Base-by-base conservation (phyloP, 2,888 invertebrate species). In the Synergus itoensis region DNA sequence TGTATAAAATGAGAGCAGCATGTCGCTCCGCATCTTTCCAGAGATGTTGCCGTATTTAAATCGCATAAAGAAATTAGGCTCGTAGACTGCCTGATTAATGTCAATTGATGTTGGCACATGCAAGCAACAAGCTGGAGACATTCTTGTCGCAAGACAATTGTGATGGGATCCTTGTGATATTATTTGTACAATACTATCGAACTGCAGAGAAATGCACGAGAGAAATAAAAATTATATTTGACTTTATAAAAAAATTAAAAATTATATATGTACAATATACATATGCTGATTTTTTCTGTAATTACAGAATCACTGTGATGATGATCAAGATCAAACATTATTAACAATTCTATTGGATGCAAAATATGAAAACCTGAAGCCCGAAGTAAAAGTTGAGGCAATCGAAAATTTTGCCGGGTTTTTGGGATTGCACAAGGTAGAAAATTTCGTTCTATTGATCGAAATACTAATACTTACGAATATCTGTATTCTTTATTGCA, bases 371-470 rank as follows among this genome's bases (percentile, higher is more conserved):
- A 93, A 93, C 81, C 94, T 97, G 87, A 93, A 94, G 84, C 94
- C 96, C 45, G 93, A 93, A 79, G 94, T 95, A 82, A 94, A 95
- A 89, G 94, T 96, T 85, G 93, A 94, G 41, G 95, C 95, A 79
- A 93, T 96, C 81, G 95, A 95, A 93, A 95, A 95, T 87, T 93
- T 96, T 63, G 95, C 96, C n/a, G 94, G 94, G 88, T 96, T 95
- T 90, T 94, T 96, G 92, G 95, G 95, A 79, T 92, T 96, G 48
- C 94, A 95, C 87, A 93, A 94, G 93, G 96, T 96, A 92, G 77
- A 81, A 36, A 63, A 45, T 78, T 67, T 41, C 40, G 21, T 2
- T 41, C 11, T 62, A 45, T 57, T 45, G 18, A 16, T 48, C 62
- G 43, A 60, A 65, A 62, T 60, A 77, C 21, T 57, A 79, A 80